These are phyloP conservation scores for Crocidura indochinensis DNA, from an alignment of 2,797 vertebrate genomes.

Conservation along the genomic window DNA sequence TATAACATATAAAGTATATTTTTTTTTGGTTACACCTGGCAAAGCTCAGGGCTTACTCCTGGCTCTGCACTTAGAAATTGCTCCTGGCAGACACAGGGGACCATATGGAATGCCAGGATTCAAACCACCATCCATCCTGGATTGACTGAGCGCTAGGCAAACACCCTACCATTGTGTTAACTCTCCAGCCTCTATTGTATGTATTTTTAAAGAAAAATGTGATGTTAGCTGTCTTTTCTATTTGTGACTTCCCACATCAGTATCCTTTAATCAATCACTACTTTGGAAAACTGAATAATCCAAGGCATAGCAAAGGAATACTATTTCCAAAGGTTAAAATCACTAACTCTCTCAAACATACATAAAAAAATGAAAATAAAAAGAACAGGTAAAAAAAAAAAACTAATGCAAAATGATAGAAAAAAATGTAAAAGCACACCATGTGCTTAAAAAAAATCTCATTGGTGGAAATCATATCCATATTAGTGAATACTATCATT, in stretches of 20 bases:
- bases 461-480: background rate
- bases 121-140: too few species aligned
- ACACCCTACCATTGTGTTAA: too few species aligned
- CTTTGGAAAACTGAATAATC: slow-evolving; percentile 93
- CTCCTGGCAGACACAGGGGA: too few species aligned
- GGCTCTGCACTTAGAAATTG: too few species aligned
- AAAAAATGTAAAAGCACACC: slow-evolving; percentile 55
- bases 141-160: too few species aligned
- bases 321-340: slow-evolving; percentile 91
- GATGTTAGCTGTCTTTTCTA: slow-evolving; percentile 90
- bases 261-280: slow-evolving; percentile 90
- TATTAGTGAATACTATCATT: slow-evolving; percentile 62
- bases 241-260: slow-evolving; percentile 90
- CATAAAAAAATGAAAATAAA: slow-evolving; percentile 80
- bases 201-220: slow-evolving; percentile 63
- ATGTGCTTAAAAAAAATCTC: slow-evolving; percentile 66
- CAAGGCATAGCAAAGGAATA: slow-evolving; percentile 89
- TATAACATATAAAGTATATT: background rate
- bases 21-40: too few species aligned
- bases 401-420: slow-evolving; percentile 69
- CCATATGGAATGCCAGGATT: too few species aligned
- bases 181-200: too few species aligned
- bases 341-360: slow-evolving; percentile 83
- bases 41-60: background rate
- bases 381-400: slow-evolving; percentile 75